A percentile compares a stretch with the other conserved stretches of the same genome.
phyloP scores from a whole-genome alignment of 2,888 invertebrate genomes.

The Melitaea athalia region DNA sequence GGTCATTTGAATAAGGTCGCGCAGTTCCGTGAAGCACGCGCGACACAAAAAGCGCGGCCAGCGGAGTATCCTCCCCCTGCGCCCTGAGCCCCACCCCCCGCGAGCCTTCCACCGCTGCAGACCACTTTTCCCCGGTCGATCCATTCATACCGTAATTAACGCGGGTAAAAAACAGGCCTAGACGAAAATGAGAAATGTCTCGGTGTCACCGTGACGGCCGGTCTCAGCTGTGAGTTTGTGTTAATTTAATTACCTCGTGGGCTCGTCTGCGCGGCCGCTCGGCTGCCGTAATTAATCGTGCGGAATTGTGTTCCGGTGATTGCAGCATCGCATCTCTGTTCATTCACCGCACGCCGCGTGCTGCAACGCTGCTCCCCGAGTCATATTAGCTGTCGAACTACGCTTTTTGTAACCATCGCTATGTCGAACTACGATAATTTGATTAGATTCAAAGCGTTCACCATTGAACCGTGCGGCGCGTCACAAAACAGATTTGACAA shows the following conservation, averaged over 20 bases:
- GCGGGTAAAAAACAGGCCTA: slow-evolving; percentile 69
- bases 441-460: slow-evolving; percentile 23
- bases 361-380: background rate
- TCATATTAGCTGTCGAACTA: background rate
- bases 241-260: slow-evolving; percentile 73
- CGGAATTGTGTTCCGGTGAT: slow-evolving; percentile 35
- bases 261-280: slow-evolving; percentile 55
- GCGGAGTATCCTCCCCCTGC: slow-evolving; percentile 15
- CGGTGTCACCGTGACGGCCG: slow-evolving; percentile 56
- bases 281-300: slow-evolving; percentile 41
- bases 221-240: slow-evolving; percentile 60
- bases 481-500: background rate
- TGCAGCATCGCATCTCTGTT: slow-evolving; percentile 31
- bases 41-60: slow-evolving; percentile 53
- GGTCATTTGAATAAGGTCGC: slow-evolving; percentile 56
- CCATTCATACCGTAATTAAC: slow-evolving; percentile 78
- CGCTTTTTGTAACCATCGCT: slow-evolving; percentile 24
- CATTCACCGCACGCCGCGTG: slow-evolving; percentile 20
- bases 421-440: slow-evolving; percentile 27
- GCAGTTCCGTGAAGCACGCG: slow-evolving; percentile 67
- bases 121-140: slow-evolving; percentile 44
- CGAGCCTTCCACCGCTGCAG: slow-evolving; percentile 35
- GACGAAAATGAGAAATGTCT: slow-evolving; percentile 76
- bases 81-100: background rate
- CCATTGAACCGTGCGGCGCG: background rate